Evolutionary conservation across 2,888 invertebrate species (phyloP).

Genomic region (Leucophenga maculata): DNA sequence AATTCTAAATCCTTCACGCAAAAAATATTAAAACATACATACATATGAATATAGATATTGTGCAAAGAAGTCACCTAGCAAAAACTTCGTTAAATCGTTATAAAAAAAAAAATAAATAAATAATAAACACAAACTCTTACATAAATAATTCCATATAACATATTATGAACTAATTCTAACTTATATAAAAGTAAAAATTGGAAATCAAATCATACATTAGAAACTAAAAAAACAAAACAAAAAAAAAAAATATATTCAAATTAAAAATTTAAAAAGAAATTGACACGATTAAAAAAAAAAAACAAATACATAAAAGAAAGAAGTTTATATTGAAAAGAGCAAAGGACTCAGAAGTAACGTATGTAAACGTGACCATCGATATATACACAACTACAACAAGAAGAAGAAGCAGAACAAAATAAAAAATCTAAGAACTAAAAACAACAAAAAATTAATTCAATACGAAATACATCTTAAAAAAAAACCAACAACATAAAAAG

Average conservation of each 20-base stretch:
- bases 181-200: neutral
- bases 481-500: neutral
- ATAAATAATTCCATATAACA: slow-evolving; percentile 38
- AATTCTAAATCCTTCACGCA: neutral
- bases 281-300: slow-evolving; percentile 32
- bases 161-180: slow-evolving; percentile 56
- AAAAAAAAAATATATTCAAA: slow-evolving; percentile 37
- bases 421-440: too few species aligned
- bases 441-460: too few species aligned
- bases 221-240: neutral
- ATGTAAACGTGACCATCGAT: slow-evolving; percentile 62
- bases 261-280: slow-evolving; percentile 46
- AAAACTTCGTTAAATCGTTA: slow-evolving; percentile 12
- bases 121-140: too few species aligned
- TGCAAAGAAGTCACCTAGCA: neutral
- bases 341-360: slow-evolving; percentile 50
- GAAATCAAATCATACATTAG: slow-evolving; percentile 2
- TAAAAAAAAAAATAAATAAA: too few species aligned
- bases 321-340: slow-evolving; percentile 28
- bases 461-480: neutral
- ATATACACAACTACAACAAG: slow-evolving; percentile 36
- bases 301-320: neutral
- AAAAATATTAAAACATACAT: neutral
- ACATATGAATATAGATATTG: neutral
- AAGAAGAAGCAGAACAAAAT: too few species aligned